A percentile compares a stretch with the other conserved stretches of the same genome.
Conservation (phyloP, 2,888 invertebrate genomes). For the Drosophila meridiana region DNA sequence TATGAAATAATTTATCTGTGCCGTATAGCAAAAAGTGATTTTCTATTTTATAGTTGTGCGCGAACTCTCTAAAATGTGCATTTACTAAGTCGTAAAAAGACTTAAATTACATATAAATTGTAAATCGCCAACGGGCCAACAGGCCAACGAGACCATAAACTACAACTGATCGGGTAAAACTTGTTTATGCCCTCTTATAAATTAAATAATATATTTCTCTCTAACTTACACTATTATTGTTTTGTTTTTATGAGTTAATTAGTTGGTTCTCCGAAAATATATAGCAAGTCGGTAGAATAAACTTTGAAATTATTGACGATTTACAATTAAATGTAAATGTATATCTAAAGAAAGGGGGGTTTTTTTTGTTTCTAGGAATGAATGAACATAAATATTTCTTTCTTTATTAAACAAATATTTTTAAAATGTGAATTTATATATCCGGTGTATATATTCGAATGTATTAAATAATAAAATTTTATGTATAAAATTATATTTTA, state of each 20-base stretch:
- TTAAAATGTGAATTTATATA: too few species aligned
- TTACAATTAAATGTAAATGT: not conserved
- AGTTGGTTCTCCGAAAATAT: not conserved
- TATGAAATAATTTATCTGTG: constrained; percentile 45
- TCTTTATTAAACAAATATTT: too few species aligned
- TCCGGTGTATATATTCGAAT: too few species aligned
- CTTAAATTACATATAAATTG: constrained; percentile 34
- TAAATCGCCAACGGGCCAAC: constrained; percentile 14
- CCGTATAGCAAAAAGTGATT: constrained; percentile 14
- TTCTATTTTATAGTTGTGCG: constrained; percentile 33
- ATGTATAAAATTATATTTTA: too few species aligned
- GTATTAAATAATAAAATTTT: too few species aligned
- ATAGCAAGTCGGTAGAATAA: not conserved
- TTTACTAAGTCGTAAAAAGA: constrained; percentile 50
- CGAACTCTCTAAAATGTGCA: constrained; percentile 32
- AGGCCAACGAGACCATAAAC: constrained; percentile 28
- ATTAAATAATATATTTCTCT: constrained; percentile 18
- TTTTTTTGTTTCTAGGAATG: too few species aligned
- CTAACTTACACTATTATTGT: not conserved
- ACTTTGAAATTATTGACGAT: not conserved
- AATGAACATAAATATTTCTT: too few species aligned
- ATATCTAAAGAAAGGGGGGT: too few species aligned
- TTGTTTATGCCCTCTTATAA: constrained; percentile 26
- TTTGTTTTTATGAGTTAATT: constrained; percentile 24
- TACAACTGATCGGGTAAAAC: constrained; percentile 27